Evolutionary conservation across 2,113 vertebrate genomes (phyloP).

Genomic region (Eptesicus fuscus): DNA sequence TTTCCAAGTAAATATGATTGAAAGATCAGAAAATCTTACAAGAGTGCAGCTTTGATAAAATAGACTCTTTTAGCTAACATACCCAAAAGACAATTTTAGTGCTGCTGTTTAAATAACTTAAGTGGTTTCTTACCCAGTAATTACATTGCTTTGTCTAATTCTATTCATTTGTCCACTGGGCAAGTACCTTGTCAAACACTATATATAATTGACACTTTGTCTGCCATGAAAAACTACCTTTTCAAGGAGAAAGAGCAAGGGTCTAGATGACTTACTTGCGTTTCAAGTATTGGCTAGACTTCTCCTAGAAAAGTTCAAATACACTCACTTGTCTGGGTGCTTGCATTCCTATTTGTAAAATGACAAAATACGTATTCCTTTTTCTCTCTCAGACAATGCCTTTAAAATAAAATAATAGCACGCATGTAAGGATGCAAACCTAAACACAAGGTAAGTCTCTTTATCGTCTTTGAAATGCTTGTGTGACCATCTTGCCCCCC

Average conservation of each 20-base stretch:
- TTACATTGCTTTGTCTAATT: conserved; percentile 29
- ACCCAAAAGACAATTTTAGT: background rate
- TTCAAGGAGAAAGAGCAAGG: background rate
- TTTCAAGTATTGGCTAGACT: background rate
- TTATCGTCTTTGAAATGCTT: too few species aligned
- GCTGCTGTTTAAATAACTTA: background rate
- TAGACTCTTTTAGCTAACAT: background rate
- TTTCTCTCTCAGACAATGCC: background rate
- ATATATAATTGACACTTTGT: background rate
- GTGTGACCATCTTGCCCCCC: background rate
- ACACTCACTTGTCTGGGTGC: background rate
- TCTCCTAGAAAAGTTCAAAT: background rate
- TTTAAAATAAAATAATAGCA: background rate
- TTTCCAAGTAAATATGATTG: background rate
- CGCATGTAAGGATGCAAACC: background rate
- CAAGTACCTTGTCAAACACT: background rate
- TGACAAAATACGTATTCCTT: background rate
- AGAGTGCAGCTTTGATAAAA: conserved; percentile 8
- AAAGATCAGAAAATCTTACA: background rate
- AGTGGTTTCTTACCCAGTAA: background rate
- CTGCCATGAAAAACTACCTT: background rate
- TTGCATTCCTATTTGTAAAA: background rate
- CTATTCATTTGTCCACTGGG: background rate
- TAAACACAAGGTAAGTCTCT: background rate
- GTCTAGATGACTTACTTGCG: background rate